Evolutionary conservation across 2,113 vertebrate species (phyloP), one percentile per base, ranked within the genome.

Genomic region (Macrotus californicus): DNA sequence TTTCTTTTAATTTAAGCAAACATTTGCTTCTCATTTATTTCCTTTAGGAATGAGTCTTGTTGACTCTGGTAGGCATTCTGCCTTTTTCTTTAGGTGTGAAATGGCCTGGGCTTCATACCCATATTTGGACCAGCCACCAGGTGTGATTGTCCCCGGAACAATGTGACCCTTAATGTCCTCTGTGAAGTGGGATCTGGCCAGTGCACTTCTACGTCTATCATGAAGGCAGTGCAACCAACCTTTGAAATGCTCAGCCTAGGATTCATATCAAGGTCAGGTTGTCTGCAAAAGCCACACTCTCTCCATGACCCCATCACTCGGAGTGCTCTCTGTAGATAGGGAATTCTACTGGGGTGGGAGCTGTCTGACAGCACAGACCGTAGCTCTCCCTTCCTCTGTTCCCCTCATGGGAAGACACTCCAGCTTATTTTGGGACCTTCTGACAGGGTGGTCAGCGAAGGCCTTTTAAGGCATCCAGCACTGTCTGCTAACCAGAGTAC

Each of bases 11-110:
- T 94, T 91, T 52, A 76, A 95, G 88, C 19, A 70, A 94, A 72
- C 73, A 43, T 87, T 94, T 50, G 31, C 46, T 89, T 95, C 77
- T 76, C 81, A 75, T 85, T 94, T 76, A 77, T 92, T 93, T 96
- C 84, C 89, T 81, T 13, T 54, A 87, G 31, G 64, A 83, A 89
- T 52, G 24, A 52, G 24, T 48, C 69, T 82, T 52, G 10, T 72
- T 66, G 87, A 94, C 39, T 94, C 46, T 81, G 69, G 56, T 39
- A 22, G 72, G 19, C 34, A 84, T 54, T 87, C 89, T 80, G 15
- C 83, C 31, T 73, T 95, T 96, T 93, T 93, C 84, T 43, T 94
- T 84, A 93, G 83, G n/a, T 52, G 24, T 39, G 70, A 48, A 72
- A 16, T n/a, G 54, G 4, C 48, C 10, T 10, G 8, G 34, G 14